Evolutionary conservation across 2,797 vertebrate species (phyloP).

Genomic region (Chelmon rostratus): DNA sequence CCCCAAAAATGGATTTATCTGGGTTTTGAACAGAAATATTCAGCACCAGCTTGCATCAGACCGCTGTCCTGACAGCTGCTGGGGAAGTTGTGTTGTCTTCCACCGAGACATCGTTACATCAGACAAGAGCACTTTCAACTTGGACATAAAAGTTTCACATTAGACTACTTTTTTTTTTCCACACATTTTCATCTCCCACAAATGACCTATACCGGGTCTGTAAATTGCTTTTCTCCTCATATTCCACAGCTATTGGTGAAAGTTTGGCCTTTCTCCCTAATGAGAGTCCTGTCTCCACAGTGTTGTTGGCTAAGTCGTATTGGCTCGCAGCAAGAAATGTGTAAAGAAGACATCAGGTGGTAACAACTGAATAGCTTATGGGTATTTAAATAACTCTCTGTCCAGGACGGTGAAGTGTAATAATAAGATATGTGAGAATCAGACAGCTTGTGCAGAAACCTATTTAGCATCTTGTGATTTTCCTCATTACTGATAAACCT

Average conservation of each 20-base stretch:
- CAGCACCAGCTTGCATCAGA: conserved; percentile 58
- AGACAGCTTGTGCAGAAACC: neutral
- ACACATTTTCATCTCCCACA: conserved; percentile 29
- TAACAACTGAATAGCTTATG: neutral
- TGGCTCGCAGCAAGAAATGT: conserved; percentile 2
- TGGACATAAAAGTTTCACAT: conserved; percentile 53
- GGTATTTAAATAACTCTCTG: neutral
- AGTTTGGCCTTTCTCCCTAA: conserved; percentile 12
- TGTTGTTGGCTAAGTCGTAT: conserved; percentile 18
- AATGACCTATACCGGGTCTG: conserved; percentile 6
- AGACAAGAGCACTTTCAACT: conserved; percentile 55
- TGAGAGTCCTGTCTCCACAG: conserved; percentile 21
- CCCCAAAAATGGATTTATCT: conserved; percentile 29
- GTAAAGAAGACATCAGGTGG: neutral
- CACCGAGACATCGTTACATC: conserved; percentile 56
- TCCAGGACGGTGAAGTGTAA: neutral
- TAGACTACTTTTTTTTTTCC: conserved; percentile 26
- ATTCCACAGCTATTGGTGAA: conserved; percentile 21
- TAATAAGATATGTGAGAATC: neutral
- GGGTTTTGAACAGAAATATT: conserved; percentile 47
- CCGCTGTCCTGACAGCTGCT: conserved; percentile 43
- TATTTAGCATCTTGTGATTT: neutral
- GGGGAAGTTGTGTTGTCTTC: conserved; percentile 42
- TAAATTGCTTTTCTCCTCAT: conserved; percentile 3
- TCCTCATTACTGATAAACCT: neutral